Base-by-base conservation (phyloP, 1,140 invertebrate genomes). In the Bombus polaris region DNA sequence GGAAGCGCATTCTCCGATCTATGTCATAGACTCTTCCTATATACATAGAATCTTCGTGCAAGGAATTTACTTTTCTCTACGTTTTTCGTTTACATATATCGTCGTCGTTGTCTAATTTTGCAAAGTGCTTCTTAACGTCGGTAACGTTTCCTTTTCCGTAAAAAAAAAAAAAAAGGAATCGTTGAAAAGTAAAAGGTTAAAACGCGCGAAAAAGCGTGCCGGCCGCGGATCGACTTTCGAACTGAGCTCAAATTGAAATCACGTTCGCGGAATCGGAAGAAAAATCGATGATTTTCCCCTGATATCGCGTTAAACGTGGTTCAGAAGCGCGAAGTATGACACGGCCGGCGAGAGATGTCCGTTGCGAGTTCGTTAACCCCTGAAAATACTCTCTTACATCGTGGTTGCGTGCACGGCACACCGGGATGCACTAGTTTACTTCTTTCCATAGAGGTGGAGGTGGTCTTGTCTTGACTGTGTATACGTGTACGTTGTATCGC, bases 371-470 rank as follows among this genome's bases (percentile, higher is more conserved):
- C 94, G 91, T 94, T 94, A 89, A 95, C 93, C 94, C 90, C 88
- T 93, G 93, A 94, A 94, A 95, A 94, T 94, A 94, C 94, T 95
- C 94, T 93, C 91, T 93, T 94, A 90, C 91, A 93, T 93, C 92
- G 86, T 81, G 89, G 92, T 93, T 94, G 93, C 94, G 93, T 94
- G 93, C 92, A 89, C 85, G 77, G 73, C 37, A n/a, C 83, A 78
- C 76, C 80, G 88, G 88, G 94, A 91, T 94, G 94, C 94, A 94
- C 94, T 94, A 94, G 94, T 94, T 94, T 94, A 94, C 93, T 94
- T 94, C 90, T 81, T 81, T 74, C 28, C 78, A 72, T n/a, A 39
- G 15, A 42, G 12, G 78, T 81, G 79, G 84, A 81, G 79, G 78
- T 81, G 78, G 84, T 75, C 81, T 74, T 57, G 79, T 72, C 84